Base-by-base conservation (phyloP, 92 coral and sea anemone genomes). In the Epizoanthus rinbou region DNA sequence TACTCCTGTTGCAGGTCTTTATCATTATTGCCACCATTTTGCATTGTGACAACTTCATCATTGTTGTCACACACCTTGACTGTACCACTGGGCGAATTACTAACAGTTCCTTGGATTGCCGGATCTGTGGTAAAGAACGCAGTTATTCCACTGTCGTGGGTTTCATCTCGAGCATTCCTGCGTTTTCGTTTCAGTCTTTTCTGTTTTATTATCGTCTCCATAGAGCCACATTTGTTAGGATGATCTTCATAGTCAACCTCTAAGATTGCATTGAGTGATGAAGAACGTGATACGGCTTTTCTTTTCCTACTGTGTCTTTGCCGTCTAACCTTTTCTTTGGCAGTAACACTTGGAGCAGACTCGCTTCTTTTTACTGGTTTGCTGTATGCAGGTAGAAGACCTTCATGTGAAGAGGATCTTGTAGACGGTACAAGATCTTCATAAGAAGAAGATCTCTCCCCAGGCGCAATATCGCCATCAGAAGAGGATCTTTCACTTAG, bases 281-380 rank as follows among this genome's bases (percentile, higher is more conserved):
- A 78, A 15, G 57, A 37, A 10, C 82, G 70, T 22, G 82, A 39
- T 9, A 62, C 82, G 9, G 33, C 70, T 1, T 62, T 62, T 15
- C 69, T 24, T 64, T 23, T 78, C 8, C 22, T n/a, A 39, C 41
- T 83, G 6, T 18, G 39, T 73, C 31, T 25, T 57, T 73, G 50
- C 43, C 53, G 37, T 31, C 22, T 22, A 4, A 89, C 57, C 19
- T 67, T 85, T 70, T 92, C 87, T 64, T 84, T 90, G 19, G 93
- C 85, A 45, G 56, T 43, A 21, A 81, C 14, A 64, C 91, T 86
- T 33, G 98, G 98, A 25, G 86, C 90, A 14, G 98, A 93, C 22
- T 79, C 86, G 6, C 90, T 79, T 68, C 95, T 76, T 43, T 74
- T 82, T 19, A 89, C 47, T 31, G 87, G 81, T 24, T 69, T 87